Evolutionary conservation across 2,113 vertebrate genomes (phyloP), one percentile per base, ranked within the genome.

Genomic region (Acrocephalus kingi): DNA sequence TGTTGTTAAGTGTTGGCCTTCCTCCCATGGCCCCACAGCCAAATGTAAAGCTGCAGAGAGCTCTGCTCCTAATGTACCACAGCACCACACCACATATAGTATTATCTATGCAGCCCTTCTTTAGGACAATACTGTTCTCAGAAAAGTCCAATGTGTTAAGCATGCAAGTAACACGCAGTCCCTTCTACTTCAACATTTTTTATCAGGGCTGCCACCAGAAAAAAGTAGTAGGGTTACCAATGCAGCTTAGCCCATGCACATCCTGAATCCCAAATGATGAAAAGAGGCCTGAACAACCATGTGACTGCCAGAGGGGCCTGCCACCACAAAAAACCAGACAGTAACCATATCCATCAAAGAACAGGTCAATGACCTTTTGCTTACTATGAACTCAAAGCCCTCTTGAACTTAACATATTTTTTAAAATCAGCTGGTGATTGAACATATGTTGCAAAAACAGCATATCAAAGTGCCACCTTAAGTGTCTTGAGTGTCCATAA

Each of bases 131-230:
- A 41, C 2, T 55, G 22, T 27, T 48, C 41, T 51, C 35, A 67
- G 55, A 72, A 84, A 35, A 48, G 20, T 14, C 41, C 25, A 6
- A 13, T 1, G 4, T 51, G 22, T 61, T 54, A 20, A 85, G 41
- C 13, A 27, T 28, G 10, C 3, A 48, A 69, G 37, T 17, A 84
- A 39, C 78, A 55, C 22, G 45, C 17, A 2, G 2, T 0, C 0
- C 2, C 1, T 13, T 41, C 46, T 61, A 48, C 9, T 73, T 83
- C 23, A 55, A 24, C 21, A 7, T 11, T 61, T 89, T 86, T 72
- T 45, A 41, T 41, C 23, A 33, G 14, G 18, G 10, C 5, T 55
- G 21, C 18, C 3, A 15, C 13, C 19, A 61, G 21, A 4, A 5
- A 66, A 66, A 64, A 35, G 3, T 64, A 30, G 27, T 61, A 45